Evolutionary conservation across 2,797 vertebrate genomes (phyloP).

Genomic region (Acanthornis magna): DNA sequence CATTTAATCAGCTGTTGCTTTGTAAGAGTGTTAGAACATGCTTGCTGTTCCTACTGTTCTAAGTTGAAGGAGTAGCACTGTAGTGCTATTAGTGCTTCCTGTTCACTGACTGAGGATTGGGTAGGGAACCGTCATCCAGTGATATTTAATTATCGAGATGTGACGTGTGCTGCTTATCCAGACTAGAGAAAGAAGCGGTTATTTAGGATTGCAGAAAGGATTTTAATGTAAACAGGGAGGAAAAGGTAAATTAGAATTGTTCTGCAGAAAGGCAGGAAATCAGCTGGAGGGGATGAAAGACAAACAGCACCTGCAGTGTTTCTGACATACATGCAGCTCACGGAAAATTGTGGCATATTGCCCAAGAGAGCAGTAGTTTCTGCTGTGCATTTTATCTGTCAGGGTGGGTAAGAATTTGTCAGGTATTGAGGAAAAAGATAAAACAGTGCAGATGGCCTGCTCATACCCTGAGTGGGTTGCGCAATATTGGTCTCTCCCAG

Average conservation of each 20-base stretch:
- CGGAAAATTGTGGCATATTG: background rate
- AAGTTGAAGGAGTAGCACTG: background rate
- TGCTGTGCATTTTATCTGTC: background rate
- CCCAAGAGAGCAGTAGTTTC: background rate
- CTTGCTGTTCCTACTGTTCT: background rate
- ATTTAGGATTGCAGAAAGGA: background rate
- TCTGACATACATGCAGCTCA: background rate
- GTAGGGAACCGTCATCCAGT: background rate
- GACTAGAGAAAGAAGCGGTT: background rate
- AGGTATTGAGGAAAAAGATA: slow-evolving; percentile 39
- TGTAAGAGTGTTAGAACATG: background rate
- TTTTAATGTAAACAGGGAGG: background rate
- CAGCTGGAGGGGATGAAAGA: background rate
- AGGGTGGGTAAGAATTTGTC: background rate
- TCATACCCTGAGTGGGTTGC: background rate
- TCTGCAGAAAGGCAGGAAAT: background rate
- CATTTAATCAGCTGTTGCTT: background rate
- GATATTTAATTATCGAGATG: background rate
- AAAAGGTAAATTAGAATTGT: background rate
- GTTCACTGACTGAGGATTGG: background rate
- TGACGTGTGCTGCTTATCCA: background rate
- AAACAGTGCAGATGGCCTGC: background rate
- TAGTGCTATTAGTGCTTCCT: background rate
- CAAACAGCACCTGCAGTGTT: background rate
- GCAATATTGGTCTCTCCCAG: background rate